Evolutionary conservation across 2,797 vertebrate species (phyloP).

Genomic region (Anolis apletophallus): DNA sequence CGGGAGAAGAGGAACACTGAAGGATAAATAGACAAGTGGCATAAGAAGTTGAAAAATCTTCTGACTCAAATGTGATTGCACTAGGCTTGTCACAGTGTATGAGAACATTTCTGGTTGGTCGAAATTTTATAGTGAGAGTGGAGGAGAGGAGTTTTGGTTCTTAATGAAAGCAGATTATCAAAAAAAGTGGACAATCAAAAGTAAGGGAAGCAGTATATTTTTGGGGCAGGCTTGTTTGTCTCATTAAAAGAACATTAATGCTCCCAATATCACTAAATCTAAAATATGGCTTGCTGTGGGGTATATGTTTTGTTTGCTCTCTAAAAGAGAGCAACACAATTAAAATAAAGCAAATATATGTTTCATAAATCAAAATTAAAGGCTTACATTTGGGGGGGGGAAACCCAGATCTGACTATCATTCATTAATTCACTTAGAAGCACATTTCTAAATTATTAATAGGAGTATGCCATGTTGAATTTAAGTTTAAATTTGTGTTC

Average conservation of each 20-base stretch:
- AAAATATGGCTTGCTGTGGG: constrained; percentile 35
- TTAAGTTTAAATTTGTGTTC: constrained; percentile 27
- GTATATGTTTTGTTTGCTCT: constrained; percentile 50
- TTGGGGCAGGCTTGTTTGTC: not conserved
- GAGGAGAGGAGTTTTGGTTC: not conserved
- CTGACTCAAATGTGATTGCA: too few species aligned
- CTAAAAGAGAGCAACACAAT: constrained; percentile 45
- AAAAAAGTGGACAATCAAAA: too few species aligned
- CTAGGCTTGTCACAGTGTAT: too few species aligned
- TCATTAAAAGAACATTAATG: not conserved
- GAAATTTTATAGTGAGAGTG: not conserved
- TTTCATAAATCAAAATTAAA: constrained; percentile 60
- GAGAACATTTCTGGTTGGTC: not conserved
- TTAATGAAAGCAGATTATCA: not conserved
- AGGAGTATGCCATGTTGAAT: constrained; percentile 25
- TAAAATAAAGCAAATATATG: constrained; percentile 40
- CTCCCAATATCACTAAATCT: constrained; percentile 21
- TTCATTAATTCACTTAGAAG: constrained; percentile 65
- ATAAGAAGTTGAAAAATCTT: too few species aligned
- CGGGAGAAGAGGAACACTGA: too few species aligned
- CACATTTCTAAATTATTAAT: constrained; percentile 63
- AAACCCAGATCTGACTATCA: constrained; percentile 61
- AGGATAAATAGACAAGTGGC: too few species aligned
- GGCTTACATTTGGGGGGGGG: constrained; percentile 28
- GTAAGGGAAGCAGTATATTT: not conserved